These are phyloP conservation scores for Luperina nickerlii DNA, from an alignment of 2,888 invertebrate species.

Conservation along the genomic window DNA sequence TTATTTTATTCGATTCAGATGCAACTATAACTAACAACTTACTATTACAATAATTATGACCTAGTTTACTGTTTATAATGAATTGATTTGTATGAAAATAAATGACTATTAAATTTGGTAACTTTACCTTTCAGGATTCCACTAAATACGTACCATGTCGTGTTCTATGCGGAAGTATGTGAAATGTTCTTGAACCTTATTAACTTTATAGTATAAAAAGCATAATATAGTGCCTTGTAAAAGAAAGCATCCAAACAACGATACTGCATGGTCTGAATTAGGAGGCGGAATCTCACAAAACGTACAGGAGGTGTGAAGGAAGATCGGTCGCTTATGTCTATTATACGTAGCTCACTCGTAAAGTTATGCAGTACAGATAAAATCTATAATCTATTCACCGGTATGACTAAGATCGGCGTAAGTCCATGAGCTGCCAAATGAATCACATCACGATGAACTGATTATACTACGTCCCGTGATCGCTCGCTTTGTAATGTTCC, in stretches of 20 bases:
- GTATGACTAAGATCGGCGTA: constrained; percentile 49
- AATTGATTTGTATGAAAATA: constrained; percentile 82
- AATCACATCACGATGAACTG: constrained; percentile 58
- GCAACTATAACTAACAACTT: constrained; percentile 76
- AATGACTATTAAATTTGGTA: constrained; percentile 79
- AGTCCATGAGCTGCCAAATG: constrained; percentile 63
- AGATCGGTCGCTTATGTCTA: constrained; percentile 78
- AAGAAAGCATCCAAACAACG: constrained; percentile 33
- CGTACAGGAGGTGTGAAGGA: constrained; percentile 67
- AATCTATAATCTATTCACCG: constrained; percentile 70
- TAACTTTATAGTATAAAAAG: constrained; percentile 45
- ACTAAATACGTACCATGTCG: constrained; percentile 52
- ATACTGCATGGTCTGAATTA: constrained; percentile 51
- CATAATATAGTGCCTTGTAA: constrained; percentile 44
- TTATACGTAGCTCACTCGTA: constrained; percentile 81
- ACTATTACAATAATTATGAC: constrained; percentile 65
- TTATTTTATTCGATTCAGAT: constrained; percentile 78
- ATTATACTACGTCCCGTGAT: constrained; percentile 40
- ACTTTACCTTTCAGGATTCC: constrained; percentile 72
- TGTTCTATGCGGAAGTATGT: constrained; percentile 38
- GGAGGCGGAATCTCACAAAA: constrained; percentile 59
- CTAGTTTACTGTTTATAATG: constrained; percentile 61
- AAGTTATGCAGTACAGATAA: constrained; percentile 71
- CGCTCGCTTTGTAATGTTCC: constrained; percentile 44
- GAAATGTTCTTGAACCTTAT: constrained; percentile 30